These are phyloP conservation scores for Hypocryptadius cinnamomeus DNA, from an alignment of 2,113 vertebrate species.

Conservation along the genomic window DNA sequence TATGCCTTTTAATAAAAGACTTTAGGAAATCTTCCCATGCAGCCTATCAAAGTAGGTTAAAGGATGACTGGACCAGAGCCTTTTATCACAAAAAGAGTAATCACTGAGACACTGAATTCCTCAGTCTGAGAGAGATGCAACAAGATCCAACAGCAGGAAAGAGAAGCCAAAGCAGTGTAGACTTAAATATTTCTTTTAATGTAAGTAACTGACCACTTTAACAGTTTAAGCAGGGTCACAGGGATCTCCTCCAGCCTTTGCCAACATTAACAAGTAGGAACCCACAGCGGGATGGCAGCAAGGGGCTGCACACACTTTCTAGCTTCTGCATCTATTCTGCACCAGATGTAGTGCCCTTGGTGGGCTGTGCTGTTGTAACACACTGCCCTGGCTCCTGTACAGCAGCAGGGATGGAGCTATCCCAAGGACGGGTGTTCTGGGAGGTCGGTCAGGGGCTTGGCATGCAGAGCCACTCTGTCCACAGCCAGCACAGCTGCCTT, in stretches of 20 bases:
- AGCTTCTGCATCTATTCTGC: background rate
- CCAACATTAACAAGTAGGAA: background rate
- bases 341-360: too few relatives aligned
- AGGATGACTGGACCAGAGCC: background rate
- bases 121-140: background rate
- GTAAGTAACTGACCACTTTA: background rate
- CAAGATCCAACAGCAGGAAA: background rate
- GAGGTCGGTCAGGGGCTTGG: background rate
- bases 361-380: background rate
- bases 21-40: background rate
- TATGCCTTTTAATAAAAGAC: background rate
- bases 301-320: background rate
- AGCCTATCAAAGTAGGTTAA: background rate
- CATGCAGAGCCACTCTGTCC: background rate
- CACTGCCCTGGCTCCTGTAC: background rate
- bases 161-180: background rate
- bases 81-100: background rate
- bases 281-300: fast-evolving
- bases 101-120: background rate
- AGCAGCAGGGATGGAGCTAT: fast-evolving
- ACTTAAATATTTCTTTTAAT: background rate
- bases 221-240: background rate
- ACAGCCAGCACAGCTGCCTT: background rate
- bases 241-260: background rate
- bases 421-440: background rate